Evolutionary conservation across 2,797 vertebrate species (phyloP), one percentile per base, ranked within the genome.

Genomic region (Arrhamphus sclerolepis): DNA sequence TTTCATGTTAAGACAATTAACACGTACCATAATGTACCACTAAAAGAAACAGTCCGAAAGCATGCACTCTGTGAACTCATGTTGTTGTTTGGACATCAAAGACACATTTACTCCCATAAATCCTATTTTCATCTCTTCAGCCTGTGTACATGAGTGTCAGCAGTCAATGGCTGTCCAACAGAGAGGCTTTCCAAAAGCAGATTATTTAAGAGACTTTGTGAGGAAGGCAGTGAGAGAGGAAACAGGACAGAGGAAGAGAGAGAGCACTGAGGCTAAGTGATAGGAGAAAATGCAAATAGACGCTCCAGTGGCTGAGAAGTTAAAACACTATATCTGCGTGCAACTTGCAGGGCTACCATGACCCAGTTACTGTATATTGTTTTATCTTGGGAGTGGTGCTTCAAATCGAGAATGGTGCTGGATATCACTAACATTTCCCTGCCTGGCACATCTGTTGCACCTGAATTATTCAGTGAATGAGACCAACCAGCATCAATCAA

Each of bases 401-500:
- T 75, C 46, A 83, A 77, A 84, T 62, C 22, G 71, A 81, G 78
- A 83, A 76, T 57, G 71, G 77, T 56, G 50, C 73, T 80, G 63
- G 82, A 87, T 90, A 90, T 88, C 85, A 62, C 75, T 89, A 84
- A 89, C 87, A 89, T 84, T 85, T 84, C 56, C 64, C 75, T 73
- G 75, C 79, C 80, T 80, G 72, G 78, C 71, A 66, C 88, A 78
- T 89, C 89, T 87, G 87, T 81, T 78, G 64, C 70, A 88, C 77
- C 84, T 90, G 83, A 89, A 90, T 90, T 88, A 91, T 92, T 91
- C 82, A 90, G 73, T 49, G 82, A 58, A 77, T 67, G 64, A 84
- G 87, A 73, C 76, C 87, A 81, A 76, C 78, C 66, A 47, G 74
- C 82, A 81, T 82, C 81, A 80, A 85, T 86, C 87, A 85, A 80